phyloP scores from a whole-genome alignment of 1,140 invertebrate species.

The Brachionus manjavacas region DNA sequence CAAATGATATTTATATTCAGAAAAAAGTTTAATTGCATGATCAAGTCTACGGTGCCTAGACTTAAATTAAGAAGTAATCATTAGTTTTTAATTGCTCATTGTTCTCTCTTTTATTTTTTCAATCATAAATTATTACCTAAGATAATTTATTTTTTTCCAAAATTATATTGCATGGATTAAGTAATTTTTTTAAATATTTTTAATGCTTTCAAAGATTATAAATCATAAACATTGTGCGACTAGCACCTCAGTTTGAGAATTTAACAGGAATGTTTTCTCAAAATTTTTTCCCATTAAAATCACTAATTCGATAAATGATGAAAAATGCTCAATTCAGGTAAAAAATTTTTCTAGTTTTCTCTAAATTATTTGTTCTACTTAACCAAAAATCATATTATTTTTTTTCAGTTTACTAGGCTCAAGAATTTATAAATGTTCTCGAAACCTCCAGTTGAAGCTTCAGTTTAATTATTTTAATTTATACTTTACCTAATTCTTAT shows the following conservation, averaged over 20 bases:
- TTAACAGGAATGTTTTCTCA: too few species aligned
- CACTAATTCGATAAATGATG: too few species aligned
- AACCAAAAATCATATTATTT: too few species aligned
- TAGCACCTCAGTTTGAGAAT: too few species aligned
- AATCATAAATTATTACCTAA: neutral
- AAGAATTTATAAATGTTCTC: neutral
- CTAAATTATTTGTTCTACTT: too few species aligned
- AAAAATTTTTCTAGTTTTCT: too few species aligned
- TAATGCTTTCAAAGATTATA: too few species aligned
- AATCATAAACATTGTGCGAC: too few species aligned
- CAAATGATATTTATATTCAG: neutral
- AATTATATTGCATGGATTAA: neutral
- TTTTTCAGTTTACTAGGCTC: neutral
- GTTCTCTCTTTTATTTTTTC: neutral
- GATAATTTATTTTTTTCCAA: neutral
- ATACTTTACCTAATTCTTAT: neutral
- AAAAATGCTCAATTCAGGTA: too few species aligned
- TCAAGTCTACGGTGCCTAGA: neutral
- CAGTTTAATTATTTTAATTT: neutral
- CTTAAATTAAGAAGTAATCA: neutral
- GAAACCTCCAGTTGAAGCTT: neutral
- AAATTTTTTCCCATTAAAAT: too few species aligned
- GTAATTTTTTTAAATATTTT: neutral
- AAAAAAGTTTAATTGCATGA: neutral
- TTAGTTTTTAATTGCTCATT: neutral